Evolutionary conservation across 2,113 vertebrate species (phyloP).

Genomic region (Micronycteris hirsuta): DNA sequence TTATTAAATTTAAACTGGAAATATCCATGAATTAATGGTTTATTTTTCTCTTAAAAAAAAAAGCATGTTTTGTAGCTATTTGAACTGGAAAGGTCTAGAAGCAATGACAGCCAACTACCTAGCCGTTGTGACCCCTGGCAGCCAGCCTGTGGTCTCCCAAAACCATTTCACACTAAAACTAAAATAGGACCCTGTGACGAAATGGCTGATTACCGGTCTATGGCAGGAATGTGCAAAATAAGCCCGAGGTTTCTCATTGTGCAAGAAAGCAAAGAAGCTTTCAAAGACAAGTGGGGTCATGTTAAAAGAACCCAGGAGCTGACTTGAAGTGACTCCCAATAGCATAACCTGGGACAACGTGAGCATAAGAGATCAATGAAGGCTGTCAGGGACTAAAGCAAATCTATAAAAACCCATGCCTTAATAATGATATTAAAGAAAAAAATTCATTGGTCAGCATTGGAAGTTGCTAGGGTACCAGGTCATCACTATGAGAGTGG

Average conservation of each 20-base stretch:
- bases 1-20: background rate
- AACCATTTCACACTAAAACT: background rate
- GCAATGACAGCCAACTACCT: background rate
- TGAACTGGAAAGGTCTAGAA: background rate
- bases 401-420: background rate
- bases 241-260: background rate
- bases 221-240: background rate
- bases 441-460: background rate
- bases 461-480: background rate
- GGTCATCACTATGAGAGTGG: background rate
- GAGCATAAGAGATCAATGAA: background rate
- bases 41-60: conserved; percentile 1
- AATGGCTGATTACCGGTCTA: background rate
- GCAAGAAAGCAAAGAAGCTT: background rate
- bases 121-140: background rate
- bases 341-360: background rate
- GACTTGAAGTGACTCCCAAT: background rate
- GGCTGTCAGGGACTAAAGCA: background rate
- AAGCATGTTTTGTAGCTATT: background rate
- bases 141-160: background rate
- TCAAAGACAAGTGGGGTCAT: background rate
- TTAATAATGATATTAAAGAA: background rate
- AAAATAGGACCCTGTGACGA: background rate
- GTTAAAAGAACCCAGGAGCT: background rate
- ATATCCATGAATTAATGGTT: background rate